Base-by-base conservation (phyloP, 2,888 invertebrate genomes). In the Parnassius glacialis region DNA sequence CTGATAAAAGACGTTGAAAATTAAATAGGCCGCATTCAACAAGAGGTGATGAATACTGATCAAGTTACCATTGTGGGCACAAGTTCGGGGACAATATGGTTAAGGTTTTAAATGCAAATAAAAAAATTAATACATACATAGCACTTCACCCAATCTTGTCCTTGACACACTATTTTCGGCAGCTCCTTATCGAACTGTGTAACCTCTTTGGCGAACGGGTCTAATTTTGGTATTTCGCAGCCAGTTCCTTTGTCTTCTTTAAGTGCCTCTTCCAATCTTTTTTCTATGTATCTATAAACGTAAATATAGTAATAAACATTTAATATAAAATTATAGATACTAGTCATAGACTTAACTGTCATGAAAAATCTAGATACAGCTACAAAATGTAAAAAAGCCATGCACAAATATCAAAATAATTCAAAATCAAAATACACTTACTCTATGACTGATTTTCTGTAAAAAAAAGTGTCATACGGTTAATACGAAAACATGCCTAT, bases 81-180 rank as follows among this genome's bases (percentile, higher is more conserved):
- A 20, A 20, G 2, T 20, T 20, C 20, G 20, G 2, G 20, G 20
- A 20, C 20, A 20, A 20, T 20, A 20, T 20, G 20, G 34, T 34
- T 7, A 34, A 34, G 34, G 34, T 7, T 34, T 7, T 34, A 34
- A 34, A 34, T 34, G 5, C 7, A 34, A 7, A 3, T 34, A 34
- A 34, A 34, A 45, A 45, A 9, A 3, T 7, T 80, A 78, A 12
- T 80, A 78, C 93, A 92, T 78, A 96, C 96, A 78, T 93, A 92
- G 69, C 96, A 95, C 70, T 90, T 92, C 1, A 97, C 96, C 98
- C 97, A 98, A 78, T 97, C 95, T 85, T 92, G 65, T 82, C 92
- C 74, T 75, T 83, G 11, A 76, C 98, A 98, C 12, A 92, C 83
- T 2, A 97, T 86, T 0, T 93, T 93, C 0, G 94, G 92, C 12